Evolutionary conservation across 2,113 vertebrate genomes (phyloP).

Genomic region (Protobothrops flavoviridis): DNA sequence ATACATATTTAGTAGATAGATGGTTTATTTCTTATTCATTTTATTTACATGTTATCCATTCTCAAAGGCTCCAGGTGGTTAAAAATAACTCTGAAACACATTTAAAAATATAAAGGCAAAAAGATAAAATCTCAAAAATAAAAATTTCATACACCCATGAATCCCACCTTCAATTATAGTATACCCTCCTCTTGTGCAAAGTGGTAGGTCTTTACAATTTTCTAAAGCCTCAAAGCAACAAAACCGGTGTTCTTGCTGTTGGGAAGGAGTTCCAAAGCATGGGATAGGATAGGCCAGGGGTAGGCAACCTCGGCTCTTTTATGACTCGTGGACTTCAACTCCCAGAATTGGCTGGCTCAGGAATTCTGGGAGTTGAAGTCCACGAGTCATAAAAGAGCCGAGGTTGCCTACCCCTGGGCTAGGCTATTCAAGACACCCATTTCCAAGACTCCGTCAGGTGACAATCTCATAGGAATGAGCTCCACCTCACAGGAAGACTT

Average conservation of each 20-base stretch:
- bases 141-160: background rate
- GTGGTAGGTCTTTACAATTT: background rate
- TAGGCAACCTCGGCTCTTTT: too few species aligned
- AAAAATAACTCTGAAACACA: background rate
- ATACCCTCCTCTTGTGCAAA: background rate
- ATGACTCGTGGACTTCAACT: too few species aligned
- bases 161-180: background rate
- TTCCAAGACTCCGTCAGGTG: background rate
- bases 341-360: too few species aligned
- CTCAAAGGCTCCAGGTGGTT: background rate
- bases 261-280: background rate
- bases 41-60: background rate
- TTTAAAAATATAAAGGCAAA: background rate
- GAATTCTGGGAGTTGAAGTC: too few species aligned
- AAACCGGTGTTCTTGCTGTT: background rate
- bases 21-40: background rate
- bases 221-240: background rate
- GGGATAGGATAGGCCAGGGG: background rate
- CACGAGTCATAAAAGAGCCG: too few species aligned
- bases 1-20: background rate
- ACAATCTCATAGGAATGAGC: background rate
- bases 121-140: background rate
- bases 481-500: background rate
- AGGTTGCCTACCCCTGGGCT: too few species aligned
- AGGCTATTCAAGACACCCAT: background rate